A percentile compares a stretch with the other conserved stretches of the same genome.
Conservation (phyloP, 2,797 vertebrate genomes). For the Cirrhinus molitorella region DNA sequence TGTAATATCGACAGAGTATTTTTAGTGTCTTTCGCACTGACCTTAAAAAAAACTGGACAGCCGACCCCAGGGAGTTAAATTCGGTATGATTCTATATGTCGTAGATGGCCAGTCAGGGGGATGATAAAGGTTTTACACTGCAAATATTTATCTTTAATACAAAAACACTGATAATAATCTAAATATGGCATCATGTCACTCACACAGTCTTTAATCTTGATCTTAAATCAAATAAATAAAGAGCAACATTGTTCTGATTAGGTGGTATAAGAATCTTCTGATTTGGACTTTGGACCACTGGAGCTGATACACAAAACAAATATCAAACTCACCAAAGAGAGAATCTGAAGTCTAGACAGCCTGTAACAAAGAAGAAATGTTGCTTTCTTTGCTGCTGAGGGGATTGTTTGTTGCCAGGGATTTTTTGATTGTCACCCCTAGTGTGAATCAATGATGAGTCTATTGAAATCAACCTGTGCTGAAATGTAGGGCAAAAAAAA, state of each 20-base stretch:
- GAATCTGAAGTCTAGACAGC: neutral
- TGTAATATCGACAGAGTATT: too few species aligned
- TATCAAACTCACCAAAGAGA: neutral
- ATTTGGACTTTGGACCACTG: neutral
- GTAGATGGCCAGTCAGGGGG: neutral
- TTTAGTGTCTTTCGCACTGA: too few species aligned
- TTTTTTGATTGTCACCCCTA: neutral
- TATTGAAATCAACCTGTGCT: conserved; percentile 4
- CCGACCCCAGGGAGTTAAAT: too few species aligned
- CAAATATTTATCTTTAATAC: neutral
- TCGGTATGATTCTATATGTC: neutral
- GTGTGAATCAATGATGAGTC: conserved; percentile 3
- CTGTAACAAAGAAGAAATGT: neutral
- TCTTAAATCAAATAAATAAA: neutral
- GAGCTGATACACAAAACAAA: neutral
- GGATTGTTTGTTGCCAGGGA: neutral
- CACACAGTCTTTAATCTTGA: neutral
- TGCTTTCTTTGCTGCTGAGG: neutral
- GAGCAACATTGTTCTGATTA: neutral
- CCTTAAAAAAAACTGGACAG: too few species aligned
- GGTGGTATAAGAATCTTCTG: neutral
- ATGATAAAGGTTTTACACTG: neutral
- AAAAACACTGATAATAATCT: neutral
- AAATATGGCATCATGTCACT: neutral
- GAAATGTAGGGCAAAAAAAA: neutral